Base-by-base conservation (phyloP, 2,888 invertebrate genomes). In the Chironomus riparius region DNA sequence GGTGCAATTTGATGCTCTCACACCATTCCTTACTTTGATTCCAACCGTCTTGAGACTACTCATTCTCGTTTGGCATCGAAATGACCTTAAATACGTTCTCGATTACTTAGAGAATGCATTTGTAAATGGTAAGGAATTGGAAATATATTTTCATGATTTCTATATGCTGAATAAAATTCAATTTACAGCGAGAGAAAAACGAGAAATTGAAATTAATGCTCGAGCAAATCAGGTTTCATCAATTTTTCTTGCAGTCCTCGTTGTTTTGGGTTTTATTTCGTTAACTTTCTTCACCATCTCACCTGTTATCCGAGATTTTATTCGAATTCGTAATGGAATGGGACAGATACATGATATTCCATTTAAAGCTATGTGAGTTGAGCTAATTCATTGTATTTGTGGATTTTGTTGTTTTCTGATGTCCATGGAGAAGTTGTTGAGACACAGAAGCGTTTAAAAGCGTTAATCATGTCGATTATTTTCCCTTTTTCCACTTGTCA, bases 321-420 rank as follows among this genome's bases (percentile, higher is more conserved):
- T 15, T 21, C 47, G 47, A 28, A 7, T 21, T 3, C 12, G 62
- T 21, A 65, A 0, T 18, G 73, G 65, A 47, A 12, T 18, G 3
- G 12, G 5, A 4, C 10, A 18, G 13, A 12, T n/a, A 21, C 47
- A 47, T 21, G 62, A 24, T 12, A 18, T 73, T 2, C 73, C 73
- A 3, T 73, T 65, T 15, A 73, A 73, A 47, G 65, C 65, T 47
- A 2, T 38, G 73, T 73, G 10, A 73, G 73, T 47, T 28, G 1
- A 2, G 13, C 4, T 71, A 13, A n/a, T 50, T 21, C 3, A 24
- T 3, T 24, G 3, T 2, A 24, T 24, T 24, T 24, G 1, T 4
- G 1, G 28, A 4, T 28, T 28, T 1, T 28, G 24, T 28, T 28
- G 28, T 28, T 4, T 28, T 2, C 3, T 24, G 3, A 24, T 24